Evolutionary conservation across 2,888 invertebrate species (phyloP), one percentile per base, ranked within the genome.

Genomic region (Hypolimnas misippus): DNA sequence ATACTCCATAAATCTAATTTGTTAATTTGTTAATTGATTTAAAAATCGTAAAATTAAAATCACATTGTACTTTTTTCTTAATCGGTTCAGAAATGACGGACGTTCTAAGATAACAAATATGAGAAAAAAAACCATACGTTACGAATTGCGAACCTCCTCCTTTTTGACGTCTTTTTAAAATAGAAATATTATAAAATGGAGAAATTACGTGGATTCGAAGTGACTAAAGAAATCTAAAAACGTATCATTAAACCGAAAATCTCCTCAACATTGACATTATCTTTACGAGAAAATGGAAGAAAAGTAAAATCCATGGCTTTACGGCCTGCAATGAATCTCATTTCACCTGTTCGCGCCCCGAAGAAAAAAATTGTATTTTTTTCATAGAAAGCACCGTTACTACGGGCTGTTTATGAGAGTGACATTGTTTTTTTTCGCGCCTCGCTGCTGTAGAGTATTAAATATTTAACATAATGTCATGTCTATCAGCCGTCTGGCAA

Each of bases 271-370:
- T 42, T 21, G 62, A 55, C 54, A 55, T 58, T 58, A 55, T 62
- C 54, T 57, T 55, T 57, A 49, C 40, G 31, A 21, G 40, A 50
- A 65, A 65, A 62, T 16, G 19, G 42, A 42, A 61, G 53, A 65
- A 65, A 59, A 54, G 57, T 66, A 50, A 35, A 57, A 63, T 58
- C 58, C 56, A 52, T 51, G 55, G 70, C 72, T 74, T 73, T 73
- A 69, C 70, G 63, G 63, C 68, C 57, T 54, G 73, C 75, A 73
- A 80, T 79, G 75, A 80, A 79, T 77, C 79, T 77, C 73, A 76
- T 78, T 79, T 76, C 69, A 76, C 75, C 73, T 76, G 74, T 76
- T 75, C 69, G 58, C 73, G 67, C 71, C 68, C 56, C 69, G 61
- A 69, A 14, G 35, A n/a, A n/a, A 50, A 69, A 74, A 72, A 72